Percentiles rank a stretch among this genome's conserved stretches.
These are phyloP conservation scores for Pterocles gutturalis DNA, from an alignment of 2,113 vertebrate genomes.

Conservation along the genomic window DNA sequence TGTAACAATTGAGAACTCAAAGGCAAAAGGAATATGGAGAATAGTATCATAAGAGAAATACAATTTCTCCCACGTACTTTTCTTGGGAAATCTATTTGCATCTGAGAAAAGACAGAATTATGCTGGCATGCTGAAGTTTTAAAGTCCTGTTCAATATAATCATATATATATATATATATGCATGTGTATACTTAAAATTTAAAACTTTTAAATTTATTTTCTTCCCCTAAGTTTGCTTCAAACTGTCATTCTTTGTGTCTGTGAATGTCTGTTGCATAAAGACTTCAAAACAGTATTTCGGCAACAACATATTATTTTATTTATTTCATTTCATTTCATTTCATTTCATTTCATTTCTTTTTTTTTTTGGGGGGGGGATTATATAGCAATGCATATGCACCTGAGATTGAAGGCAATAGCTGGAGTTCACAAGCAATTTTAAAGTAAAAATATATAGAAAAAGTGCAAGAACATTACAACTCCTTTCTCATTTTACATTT, in stretches of 20 bases:
- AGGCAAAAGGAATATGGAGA: background rate
- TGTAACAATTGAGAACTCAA: background rate
- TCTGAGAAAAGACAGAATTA: background rate
- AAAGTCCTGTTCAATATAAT: background rate
- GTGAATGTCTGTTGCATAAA: background rate
- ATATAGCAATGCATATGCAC: too few species aligned
- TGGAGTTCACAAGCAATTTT: background rate
- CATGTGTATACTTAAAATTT: background rate
- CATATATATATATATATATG: background rate
- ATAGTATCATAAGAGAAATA: background rate
- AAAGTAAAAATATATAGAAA: background rate
- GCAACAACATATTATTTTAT: background rate
- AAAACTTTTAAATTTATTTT: background rate
- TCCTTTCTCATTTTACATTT: background rate
- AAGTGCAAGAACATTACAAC: background rate
- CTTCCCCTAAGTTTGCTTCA: background rate
- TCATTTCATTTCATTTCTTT: background rate
- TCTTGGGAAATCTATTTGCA: background rate
- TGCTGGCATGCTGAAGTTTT: background rate
- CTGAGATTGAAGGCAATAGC: background rate
- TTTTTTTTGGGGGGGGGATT: background rate
- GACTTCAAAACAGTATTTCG: background rate
- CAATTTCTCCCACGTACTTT: background rate
- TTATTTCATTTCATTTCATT: background rate
- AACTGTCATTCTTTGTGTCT: background rate